Evolutionary conservation across 2,888 invertebrate species (phyloP).

Genomic region (Anticlea derivata): DNA sequence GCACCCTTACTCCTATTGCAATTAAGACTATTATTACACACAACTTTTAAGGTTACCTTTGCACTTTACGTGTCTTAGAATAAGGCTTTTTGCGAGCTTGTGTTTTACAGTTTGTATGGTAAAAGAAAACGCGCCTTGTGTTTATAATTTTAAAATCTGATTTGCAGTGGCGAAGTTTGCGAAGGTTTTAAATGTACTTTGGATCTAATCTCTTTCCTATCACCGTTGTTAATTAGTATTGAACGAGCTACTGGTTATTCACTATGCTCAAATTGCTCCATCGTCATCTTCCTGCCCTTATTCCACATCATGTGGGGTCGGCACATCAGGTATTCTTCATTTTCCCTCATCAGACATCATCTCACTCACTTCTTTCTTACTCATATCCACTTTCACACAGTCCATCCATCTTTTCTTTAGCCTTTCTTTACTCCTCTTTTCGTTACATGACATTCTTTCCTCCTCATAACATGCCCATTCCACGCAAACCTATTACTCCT

Average conservation of each 20-base stretch:
- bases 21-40: background rate
- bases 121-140: constrained; percentile 17
- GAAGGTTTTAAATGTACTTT: background rate
- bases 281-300: no score
- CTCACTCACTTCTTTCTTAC: no score
- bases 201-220: background rate
- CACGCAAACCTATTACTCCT: no score
- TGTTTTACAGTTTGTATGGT: background rate
- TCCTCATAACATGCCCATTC: no score
- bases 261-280: background rate
- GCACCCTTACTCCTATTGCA: background rate
- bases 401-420: no score
- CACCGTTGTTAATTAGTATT: constrained; percentile 1
- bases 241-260: background rate
- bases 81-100: background rate
- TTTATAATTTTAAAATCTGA: background rate
- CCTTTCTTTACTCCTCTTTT: no score
- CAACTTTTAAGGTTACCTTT: background rate
- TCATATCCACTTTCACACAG: no score
- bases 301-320: no score
- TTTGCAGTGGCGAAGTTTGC: constrained; percentile 21
- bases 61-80: background rate
- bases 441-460: no score
- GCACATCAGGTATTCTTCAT: no score
- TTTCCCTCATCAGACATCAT: no score